Evolutionary conservation across 2,888 invertebrate species (phyloP), one percentile per base, ranked within the genome.

Genomic region (Phyto melanocephala): DNA sequence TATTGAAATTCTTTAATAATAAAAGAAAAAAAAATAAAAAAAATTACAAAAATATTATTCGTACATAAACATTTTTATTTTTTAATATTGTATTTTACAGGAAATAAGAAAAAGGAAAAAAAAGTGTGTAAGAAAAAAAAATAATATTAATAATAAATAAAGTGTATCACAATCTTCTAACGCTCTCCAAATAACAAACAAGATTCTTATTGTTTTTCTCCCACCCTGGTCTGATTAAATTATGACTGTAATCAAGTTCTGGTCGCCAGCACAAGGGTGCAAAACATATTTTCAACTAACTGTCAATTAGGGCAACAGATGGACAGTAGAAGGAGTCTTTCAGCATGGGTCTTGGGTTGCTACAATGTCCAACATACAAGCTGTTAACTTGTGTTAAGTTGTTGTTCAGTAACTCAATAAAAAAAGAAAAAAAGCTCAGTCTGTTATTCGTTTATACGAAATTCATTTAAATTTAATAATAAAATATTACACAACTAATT

Each of bases 201-300:
- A 58, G 42, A 79, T 67, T 72, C 60, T 67, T 79, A 65, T 65
- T 65, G 58, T 67, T 60, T 65, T 50, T 28, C 68, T 15, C 13
- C 50, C 17, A 15, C 24, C 35, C 13, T 8, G 33, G 8, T 42
- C 13, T 72, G 50, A 79, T 72, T 50, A 79, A 79, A 72, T 72
- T 79, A 67, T 72, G 37, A 60, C 50, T 63, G 56, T 52, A 67
- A 79, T 79, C 52, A 72, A 72, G 58, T 67, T 42, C 72, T 72
- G 78, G 56, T 58, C 63, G 28, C 37, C 37, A 63, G 47, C 52
- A 52, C 42, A 45, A 42, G 17, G n/a, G 17, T 8, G 13, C 0
- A 50, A 13, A 42, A 62, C 7, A 45, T 13, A 45, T 42, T 22
- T 33, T 8, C 33, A 22, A 13, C 47, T 22, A 42, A 52, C 17